phyloP scores from a whole-genome alignment of 2,797 vertebrate genomes.

The Arnoldichthys spilopterus region DNA sequence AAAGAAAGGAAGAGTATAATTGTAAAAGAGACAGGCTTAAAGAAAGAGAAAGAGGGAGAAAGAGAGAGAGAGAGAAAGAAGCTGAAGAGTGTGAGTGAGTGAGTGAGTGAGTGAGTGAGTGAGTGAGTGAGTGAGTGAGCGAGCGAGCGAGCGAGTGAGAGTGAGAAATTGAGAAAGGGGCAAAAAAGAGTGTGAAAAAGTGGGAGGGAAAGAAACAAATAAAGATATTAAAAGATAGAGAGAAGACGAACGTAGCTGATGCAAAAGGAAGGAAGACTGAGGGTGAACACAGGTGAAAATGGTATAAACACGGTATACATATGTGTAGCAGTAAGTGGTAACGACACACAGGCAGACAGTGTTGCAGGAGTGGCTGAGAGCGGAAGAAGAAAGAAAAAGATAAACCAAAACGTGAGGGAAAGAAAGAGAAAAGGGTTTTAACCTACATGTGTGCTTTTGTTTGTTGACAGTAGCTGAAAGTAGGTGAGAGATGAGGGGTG shows the following conservation, averaged over 20 bases:
- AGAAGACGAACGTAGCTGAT: not conserved
- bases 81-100: not conserved
- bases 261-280: not conserved
- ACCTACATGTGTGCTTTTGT: constrained; percentile 44
- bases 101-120: not conserved
- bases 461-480: constrained; percentile 46
- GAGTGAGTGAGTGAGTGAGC: not conserved
- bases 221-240: not conserved
- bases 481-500: constrained; percentile 57
- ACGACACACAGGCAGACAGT: not conserved
- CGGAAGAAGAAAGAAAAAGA: not conserved
- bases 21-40: too few relatives aligned
- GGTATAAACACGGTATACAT: not conserved
- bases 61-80: constrained; percentile 15
- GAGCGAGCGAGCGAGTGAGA: too few relatives aligned
- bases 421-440: constrained; percentile 42
- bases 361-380: not conserved
- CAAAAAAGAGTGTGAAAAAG: not conserved
- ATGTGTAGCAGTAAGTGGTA: not conserved
- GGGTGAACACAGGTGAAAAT: not conserved
- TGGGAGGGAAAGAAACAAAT: not conserved
- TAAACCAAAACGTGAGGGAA: constrained; percentile 26
- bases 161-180: too few relatives aligned
- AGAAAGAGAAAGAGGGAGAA: constrained; percentile 42
- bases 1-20: not conserved